phyloP scores from a whole-genome alignment of 2,113 vertebrate species.

The Perca schrenkii region DNA sequence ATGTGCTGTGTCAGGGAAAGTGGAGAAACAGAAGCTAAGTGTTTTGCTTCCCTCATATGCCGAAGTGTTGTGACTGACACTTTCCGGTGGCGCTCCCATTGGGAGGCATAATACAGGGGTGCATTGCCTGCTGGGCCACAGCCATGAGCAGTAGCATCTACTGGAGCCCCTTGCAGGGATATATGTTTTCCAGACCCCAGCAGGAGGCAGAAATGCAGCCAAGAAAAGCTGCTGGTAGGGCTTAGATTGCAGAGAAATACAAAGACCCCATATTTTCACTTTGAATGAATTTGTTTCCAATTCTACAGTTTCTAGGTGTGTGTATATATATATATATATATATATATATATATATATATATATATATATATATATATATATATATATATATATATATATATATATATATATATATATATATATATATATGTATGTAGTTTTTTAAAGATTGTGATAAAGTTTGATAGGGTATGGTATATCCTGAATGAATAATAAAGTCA shows the following conservation, averaged over 20 bases:
- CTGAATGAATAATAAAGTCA: slow-evolving; percentile 5
- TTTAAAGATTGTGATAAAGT: slow-evolving; percentile 27
- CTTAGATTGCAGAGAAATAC: slow-evolving; percentile 29
- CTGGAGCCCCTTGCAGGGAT: slow-evolving; percentile 60
- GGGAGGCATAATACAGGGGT: slow-evolving; percentile 69
- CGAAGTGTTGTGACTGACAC: slow-evolving; percentile 69
- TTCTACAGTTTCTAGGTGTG: neutral
- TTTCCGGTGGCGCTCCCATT: slow-evolving; percentile 71
- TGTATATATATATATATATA: neutral
- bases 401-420: neutral
- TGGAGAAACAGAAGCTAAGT: slow-evolving; percentile 68
- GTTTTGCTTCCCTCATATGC: slow-evolving; percentile 67
- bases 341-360: neutral
- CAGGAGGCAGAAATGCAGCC: slow-evolving; percentile 45
- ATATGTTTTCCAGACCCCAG: slow-evolving; percentile 79
- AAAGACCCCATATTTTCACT: slow-evolving; percentile 8
- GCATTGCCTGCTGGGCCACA: slow-evolving; percentile 55
- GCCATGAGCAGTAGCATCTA: slow-evolving; percentile 59
- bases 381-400: neutral
- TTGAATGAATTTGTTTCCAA: slow-evolving; percentile 21
- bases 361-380: neutral
- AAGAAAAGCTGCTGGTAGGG: slow-evolving; percentile 51
- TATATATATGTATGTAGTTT: neutral
- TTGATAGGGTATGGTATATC: slow-evolving; percentile 31
- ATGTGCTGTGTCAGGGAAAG: slow-evolving; percentile 73